These are phyloP conservation scores for Idaea biselata DNA, from an alignment of 2,888 invertebrate genomes.

Conservation along the genomic window DNA sequence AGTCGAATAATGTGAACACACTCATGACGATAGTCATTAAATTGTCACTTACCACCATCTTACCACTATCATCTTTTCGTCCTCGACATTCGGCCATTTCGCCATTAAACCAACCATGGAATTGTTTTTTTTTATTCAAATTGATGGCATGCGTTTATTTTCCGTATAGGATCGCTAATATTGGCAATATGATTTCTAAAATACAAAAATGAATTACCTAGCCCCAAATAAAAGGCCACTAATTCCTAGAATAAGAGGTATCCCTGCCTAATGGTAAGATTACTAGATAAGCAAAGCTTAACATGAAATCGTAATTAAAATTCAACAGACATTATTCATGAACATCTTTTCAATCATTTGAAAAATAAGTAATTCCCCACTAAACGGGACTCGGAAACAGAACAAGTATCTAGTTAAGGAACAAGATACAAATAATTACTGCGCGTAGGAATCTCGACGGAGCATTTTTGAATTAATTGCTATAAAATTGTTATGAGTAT, in stretches of 20 bases:
- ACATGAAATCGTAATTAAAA: background rate
- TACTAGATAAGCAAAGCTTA: background rate
- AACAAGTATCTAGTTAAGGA: constrained; percentile 26
- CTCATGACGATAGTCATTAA: too few species aligned
- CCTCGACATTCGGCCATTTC: too few species aligned
- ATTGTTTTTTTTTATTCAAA: too few species aligned
- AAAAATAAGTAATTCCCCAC: constrained; percentile 20
- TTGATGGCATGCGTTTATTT: too few species aligned
- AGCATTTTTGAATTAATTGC: constrained; percentile 74
- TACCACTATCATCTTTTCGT: too few species aligned
- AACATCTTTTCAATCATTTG: constrained; percentile 14
- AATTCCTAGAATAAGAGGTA: background rate
- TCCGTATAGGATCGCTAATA: too few species aligned
- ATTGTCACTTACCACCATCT: too few species aligned
- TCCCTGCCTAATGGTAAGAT: background rate
- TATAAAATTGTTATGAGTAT: constrained; percentile 73
- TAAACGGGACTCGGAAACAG: constrained; percentile 36
- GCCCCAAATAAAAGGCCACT: too few species aligned
- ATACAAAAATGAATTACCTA: too few species aligned
- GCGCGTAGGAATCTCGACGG: constrained; percentile 48
- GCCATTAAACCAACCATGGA: too few species aligned
- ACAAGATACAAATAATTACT: constrained; percentile 62
- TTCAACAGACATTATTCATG: constrained; percentile 8
- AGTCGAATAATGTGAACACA: too few species aligned
- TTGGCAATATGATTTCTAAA: too few species aligned